phyloP scores from a whole-genome alignment of 2,888 invertebrate species.

The Plutella xylostella region DNA sequence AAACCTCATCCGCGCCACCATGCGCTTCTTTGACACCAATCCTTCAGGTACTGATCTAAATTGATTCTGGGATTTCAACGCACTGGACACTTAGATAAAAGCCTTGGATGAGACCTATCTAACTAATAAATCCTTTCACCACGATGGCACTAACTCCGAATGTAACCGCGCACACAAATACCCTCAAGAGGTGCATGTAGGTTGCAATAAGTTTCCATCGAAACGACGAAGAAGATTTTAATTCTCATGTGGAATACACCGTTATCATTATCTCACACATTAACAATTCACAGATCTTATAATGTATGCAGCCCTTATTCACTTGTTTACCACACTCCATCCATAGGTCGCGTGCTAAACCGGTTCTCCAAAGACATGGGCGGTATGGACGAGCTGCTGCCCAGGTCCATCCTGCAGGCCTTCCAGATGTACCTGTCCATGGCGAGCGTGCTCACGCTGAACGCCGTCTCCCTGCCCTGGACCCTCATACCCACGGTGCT shows the following conservation, averaged over 20 bases:
- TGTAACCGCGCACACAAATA: too few species aligned
- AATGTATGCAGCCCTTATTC: too few species aligned
- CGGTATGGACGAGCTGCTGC: slow-evolving; percentile 79
- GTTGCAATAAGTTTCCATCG: too few species aligned
- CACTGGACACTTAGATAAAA: not conserved
- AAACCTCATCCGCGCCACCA: slow-evolving; percentile 74
- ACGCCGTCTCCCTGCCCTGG: slow-evolving; percentile 51
- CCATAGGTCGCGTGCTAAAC: slow-evolving; percentile 73
- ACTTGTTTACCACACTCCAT: too few species aligned
- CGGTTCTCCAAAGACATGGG: slow-evolving; percentile 89
- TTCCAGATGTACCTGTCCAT: slow-evolving; percentile 62
- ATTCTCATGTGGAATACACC: too few species aligned
- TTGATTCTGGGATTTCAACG: too few species aligned
- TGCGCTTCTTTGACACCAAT: slow-evolving; percentile 83
- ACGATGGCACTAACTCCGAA: too few species aligned
- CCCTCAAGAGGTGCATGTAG: too few species aligned
- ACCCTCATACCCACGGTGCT: slow-evolving; percentile 48
- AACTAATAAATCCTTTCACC: too few species aligned
- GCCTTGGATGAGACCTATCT: not conserved
- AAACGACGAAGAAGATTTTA: too few species aligned
- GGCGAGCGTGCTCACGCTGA: slow-evolving; percentile 43
- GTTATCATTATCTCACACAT: too few species aligned
- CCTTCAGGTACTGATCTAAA: slow-evolving; percentile 81
- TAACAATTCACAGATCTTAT: too few species aligned
- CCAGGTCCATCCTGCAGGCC: slow-evolving; percentile 74